Base-by-base conservation (phyloP, 2,113 vertebrate species). In the Oncorhynchus masou region DNA sequence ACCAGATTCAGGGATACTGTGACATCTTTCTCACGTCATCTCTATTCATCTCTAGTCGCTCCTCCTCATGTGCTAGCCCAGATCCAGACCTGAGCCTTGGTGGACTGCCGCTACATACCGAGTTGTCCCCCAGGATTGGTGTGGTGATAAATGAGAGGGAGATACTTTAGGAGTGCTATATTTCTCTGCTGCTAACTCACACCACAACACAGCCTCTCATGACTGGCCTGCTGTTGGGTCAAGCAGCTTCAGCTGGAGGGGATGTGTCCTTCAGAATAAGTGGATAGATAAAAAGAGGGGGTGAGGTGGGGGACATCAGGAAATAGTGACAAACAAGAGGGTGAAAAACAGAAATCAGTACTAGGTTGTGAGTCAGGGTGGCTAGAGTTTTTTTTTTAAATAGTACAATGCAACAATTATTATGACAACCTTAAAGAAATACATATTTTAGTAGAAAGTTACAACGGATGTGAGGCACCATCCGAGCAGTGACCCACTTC, bases 1-100 rank as follows among this genome's bases (percentile, higher is more conserved):
- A 68, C 1, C 54, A 69, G 73, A 80, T 74, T 76, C 27, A 20
- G 1, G 16, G 5, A 73, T 11, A 72, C 6, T 45, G 39, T 45
- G 39, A 1, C 39, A 34, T 79, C 54, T 19, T 59, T 80, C 65
- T 67, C 51, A 0, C 49, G 24, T 60, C 16, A 31, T 20, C 48
- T 29, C 49, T 4, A 2, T 62, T 25, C 22, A 29, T 29, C 3
- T 9, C 29, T 27, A 68, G 20, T 12, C 34, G 12, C 67, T 31
- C 34, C 20, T 13, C 9, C 39, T 12, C 39, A 45, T 45, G 9
- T 25, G 25, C n/a, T 7, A 27, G 24, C 65, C 16, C 5, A 19
- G 51, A 54, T 19, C 4, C 51, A 25, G 65, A 3, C 22, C n/a
- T 64, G n/a, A n/a, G 22, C 25, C 11, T 25, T 12, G 25, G 51